Percentiles rank a stretch among this genome's conserved stretches.
These are phyloP conservation scores for Formicarius rufipectus DNA, from an alignment of 2,113 vertebrate genomes.

Conservation along the genomic window DNA sequence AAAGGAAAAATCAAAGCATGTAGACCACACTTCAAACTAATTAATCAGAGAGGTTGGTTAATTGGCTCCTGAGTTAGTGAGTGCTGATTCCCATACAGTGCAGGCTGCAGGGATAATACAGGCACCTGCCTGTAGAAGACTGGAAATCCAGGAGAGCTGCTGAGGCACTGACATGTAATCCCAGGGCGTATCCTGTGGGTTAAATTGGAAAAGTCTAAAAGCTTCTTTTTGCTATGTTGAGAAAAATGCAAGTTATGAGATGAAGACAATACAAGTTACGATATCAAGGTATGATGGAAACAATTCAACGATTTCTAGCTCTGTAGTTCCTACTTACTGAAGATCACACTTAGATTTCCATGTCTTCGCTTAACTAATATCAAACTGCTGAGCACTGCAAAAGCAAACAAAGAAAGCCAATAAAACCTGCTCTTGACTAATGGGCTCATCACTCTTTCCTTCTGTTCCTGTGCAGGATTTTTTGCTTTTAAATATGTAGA, in stretches of 20 bases:
- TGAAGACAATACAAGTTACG: neutral
- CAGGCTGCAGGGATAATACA: neutral
- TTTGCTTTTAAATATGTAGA: neutral
- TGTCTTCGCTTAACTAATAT: neutral
- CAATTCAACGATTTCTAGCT: neutral
- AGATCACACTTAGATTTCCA: neutral
- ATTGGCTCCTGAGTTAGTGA: neutral
- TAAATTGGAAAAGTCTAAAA: neutral
- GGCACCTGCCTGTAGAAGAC: neutral
- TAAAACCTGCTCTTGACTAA: neutral
- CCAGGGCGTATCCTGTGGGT: neutral
- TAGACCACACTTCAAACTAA: neutral
- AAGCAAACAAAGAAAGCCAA: neutral
- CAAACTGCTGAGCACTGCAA: neutral
- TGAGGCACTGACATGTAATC: neutral
- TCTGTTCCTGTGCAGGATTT: neutral
- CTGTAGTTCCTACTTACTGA: neutral
- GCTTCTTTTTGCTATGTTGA: neutral
- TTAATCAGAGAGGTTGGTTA: neutral
- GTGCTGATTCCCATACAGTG: neutral
- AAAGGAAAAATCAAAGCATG: neutral
- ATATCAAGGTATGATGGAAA: neutral
- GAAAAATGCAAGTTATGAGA: rapidly evolving
- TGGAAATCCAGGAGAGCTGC: neutral
- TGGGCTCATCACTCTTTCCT: neutral